Evolutionary conservation across 2,113 vertebrate genomes (phyloP), one percentile per base, ranked within the genome.

Genomic region (Entomyzon cyanotis): DNA sequence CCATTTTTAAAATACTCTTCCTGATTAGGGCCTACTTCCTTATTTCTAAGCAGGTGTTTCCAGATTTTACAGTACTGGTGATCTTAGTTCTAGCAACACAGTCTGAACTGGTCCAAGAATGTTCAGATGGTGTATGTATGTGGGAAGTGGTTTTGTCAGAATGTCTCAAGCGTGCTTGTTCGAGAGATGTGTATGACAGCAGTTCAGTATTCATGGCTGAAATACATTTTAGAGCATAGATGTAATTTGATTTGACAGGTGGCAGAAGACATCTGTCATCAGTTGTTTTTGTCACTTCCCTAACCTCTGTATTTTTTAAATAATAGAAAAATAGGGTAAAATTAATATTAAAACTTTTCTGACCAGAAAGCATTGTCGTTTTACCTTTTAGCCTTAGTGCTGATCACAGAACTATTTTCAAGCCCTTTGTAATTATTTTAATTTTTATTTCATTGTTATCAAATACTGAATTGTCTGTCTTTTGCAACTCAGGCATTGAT

Each of bases 191-290:
- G 6, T 87, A 58, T 60, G 55, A 75, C 83, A 87, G 41, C 67
- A 76, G 65, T 71, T 96, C 80, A 63, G 81, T 84, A 71, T 81
- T 93, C 50, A n/a, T 80, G 67, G 55, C 78, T 94, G 67, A 96
- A 95, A 65, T 79, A 13, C 49, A 81, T 94, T 96, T 94, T 87
- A 76, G 44, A 90, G 68, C 77, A 46, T 52, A 44, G 69, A 79
- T 92, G 91, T 91, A 87, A 95, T 87, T 74, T 91, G 35, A 88
- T 65, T 87, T 95, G 64, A 89, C 59, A 90, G 5, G 25, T 80
- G 50, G 37, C 84, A 93, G 92, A 89, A 88, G 52, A 63, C 42
- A 77, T 84, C 78, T 96, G 83, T 89, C 76, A 49, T 88, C 86
- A 94, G 20, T 70, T 89, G 50, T 56, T 84, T 81, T 95, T 93